Evolutionary conservation across 2,797 vertebrate genomes (phyloP).

Genomic region (Amniataba percoides): DNA sequence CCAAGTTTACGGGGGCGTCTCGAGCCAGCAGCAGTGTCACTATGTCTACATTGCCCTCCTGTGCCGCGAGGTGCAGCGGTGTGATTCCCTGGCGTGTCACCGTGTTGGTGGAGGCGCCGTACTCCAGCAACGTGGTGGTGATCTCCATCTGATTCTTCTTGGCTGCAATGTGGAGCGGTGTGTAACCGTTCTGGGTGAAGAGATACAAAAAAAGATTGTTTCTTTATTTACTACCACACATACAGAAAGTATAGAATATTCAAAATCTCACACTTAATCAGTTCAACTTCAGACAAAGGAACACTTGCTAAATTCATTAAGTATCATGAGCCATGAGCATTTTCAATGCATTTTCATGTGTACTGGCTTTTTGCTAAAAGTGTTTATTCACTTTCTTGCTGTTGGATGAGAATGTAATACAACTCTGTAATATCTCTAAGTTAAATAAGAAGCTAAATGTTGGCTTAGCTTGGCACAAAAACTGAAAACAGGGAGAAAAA

Average conservation of each 20-base stretch:
- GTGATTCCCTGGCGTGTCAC: conserved; percentile 97
- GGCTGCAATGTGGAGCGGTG: conserved; percentile 95
- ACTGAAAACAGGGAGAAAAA: background rate
- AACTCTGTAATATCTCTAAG: background rate
- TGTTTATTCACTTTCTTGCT: too few species aligned
- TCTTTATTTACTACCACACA: background rate
- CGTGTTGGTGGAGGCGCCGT: conserved; percentile 93
- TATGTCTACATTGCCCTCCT: conserved; percentile 97
- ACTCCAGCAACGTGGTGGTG: conserved; percentile 95
- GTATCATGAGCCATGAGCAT: background rate
- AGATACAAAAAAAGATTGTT: background rate
- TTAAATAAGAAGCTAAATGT: background rate
- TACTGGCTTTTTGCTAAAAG: background rate
- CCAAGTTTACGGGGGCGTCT: conserved; percentile 91
- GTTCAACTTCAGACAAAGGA: background rate
- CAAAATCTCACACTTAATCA: background rate
- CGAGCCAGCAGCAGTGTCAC: conserved; percentile 94
- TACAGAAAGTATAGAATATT: background rate
- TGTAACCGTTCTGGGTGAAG: conserved; percentile 92
- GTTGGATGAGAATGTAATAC: background rate
- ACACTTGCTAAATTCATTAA: background rate
- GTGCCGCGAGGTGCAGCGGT: conserved; percentile 94
- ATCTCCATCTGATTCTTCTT: conserved; percentile 99
- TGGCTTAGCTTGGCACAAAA: background rate
- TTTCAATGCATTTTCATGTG: background rate